Percentiles rank a stretch among this genome's conserved stretches.
Conservation (phyloP, 2,113 vertebrate genomes). For the Chelonoidis abingdonii region DNA sequence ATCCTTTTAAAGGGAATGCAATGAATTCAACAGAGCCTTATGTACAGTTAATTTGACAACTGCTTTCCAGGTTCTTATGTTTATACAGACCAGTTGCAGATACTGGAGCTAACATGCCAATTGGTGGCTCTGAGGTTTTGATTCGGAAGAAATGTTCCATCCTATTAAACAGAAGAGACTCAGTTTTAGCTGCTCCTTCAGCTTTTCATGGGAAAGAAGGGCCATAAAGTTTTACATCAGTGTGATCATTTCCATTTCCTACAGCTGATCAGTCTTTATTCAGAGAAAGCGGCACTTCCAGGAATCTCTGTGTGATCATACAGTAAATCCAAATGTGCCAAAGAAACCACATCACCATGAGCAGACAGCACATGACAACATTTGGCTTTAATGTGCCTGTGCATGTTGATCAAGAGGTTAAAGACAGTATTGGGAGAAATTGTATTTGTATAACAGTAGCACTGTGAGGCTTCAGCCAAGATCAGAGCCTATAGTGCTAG, state of each 20-base stretch:
- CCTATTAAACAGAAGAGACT: background rate
- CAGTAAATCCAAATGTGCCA: accelerated
- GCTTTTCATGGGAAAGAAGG: background rate
- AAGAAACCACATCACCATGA: background rate
- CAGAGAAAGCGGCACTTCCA: background rate
- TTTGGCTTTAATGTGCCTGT: background rate
- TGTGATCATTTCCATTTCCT: background rate
- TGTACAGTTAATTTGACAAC: background rate
- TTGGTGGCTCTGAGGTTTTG: background rate
- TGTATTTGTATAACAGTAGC: background rate
- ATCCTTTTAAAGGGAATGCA: background rate
- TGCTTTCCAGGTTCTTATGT: background rate
- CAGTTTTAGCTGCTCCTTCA: background rate
- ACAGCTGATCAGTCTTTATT: background rate
- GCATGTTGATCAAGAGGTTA: background rate
- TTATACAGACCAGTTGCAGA: background rate
- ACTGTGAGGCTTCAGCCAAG: background rate
- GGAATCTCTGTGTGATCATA: background rate
- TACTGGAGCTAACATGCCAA: background rate
- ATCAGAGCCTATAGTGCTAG: background rate
- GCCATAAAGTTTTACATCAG: background rate
- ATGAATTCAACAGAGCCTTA: background rate
- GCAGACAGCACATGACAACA: background rate
- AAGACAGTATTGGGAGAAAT: background rate
- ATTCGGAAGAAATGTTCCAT: background rate